A percentile compares a stretch with the other conserved stretches of the same genome.
Conservation (phyloP, 2,888 invertebrate genomes). For the Fragum fragum region DNA sequence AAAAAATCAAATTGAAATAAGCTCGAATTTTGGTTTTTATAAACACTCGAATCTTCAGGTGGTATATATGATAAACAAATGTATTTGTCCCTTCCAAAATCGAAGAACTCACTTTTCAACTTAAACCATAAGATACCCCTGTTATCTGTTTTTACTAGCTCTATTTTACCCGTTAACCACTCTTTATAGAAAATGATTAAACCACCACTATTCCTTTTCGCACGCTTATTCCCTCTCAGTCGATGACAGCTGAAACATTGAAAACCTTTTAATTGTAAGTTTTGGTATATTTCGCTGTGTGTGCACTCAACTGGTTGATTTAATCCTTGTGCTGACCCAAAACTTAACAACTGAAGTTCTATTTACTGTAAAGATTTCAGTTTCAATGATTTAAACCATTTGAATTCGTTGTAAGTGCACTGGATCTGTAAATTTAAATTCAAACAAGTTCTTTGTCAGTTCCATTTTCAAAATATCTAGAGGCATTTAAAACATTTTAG, state of each 20-base stretch:
- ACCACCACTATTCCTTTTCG: conserved; percentile 42
- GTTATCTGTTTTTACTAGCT: conserved; percentile 32
- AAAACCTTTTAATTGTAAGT: conserved; percentile 28
- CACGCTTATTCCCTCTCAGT: conserved; percentile 26
- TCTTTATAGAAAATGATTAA: conserved; percentile 34
- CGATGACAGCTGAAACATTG: conserved; percentile 36
- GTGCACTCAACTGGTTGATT: too few species aligned
- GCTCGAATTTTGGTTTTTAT: conserved; percentile 32
- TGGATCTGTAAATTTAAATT: too few species aligned
- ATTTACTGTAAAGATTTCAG: too few species aligned
- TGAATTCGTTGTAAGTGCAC: too few species aligned
- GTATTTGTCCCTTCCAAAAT: conserved; percentile 23
- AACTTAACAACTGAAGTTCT: too few species aligned
- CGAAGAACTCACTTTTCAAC: conserved; percentile 10
- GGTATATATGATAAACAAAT: conserved; percentile 45
- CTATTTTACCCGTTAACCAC: conserved; percentile 12
- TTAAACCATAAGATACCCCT: conserved; percentile 46
- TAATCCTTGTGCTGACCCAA: too few species aligned
- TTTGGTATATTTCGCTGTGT: too few species aligned
- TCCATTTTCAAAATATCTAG: too few species aligned
- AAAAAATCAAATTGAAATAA: conserved; percentile 42
- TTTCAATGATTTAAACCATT: too few species aligned
- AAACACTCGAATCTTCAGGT: conserved; percentile 37
- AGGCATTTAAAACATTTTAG: too few species aligned
- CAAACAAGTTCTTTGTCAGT: too few species aligned